A percentile compares a stretch with the other conserved stretches of the same genome.
These are phyloP conservation scores for Pteropus alecto DNA, from an alignment of 2,113 vertebrate genomes.

Conservation along the genomic window DNA sequence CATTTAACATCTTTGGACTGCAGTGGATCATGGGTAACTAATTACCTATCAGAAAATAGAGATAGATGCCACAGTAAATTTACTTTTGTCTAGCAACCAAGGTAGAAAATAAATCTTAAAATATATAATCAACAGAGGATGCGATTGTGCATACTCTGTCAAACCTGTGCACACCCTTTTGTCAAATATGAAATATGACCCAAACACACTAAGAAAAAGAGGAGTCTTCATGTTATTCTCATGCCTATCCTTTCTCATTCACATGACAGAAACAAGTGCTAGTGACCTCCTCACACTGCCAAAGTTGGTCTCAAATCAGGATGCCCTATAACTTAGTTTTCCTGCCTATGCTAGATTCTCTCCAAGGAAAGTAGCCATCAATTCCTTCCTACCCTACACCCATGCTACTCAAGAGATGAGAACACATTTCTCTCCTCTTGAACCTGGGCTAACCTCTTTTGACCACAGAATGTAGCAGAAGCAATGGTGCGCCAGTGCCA, in stretches of 20 bases:
- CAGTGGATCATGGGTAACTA: background rate
- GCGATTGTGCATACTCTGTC: background rate
- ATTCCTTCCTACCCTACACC: background rate
- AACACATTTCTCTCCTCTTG: background rate
- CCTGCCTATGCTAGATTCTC: background rate
- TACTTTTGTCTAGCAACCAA: background rate
- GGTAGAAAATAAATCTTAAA: background rate
- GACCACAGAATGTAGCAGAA: background rate
- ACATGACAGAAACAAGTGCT: background rate
- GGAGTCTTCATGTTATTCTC: background rate
- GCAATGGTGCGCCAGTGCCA: background rate
- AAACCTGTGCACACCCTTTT: background rate
- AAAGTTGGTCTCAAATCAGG: background rate
- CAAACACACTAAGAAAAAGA: background rate
- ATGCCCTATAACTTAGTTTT: background rate
- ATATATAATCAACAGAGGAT: background rate
- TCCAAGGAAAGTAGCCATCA: background rate
- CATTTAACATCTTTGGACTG: background rate
- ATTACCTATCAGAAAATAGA: background rate
- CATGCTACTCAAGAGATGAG: background rate
- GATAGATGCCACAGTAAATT: background rate
- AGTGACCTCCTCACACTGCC: background rate
- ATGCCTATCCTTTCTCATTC: background rate
- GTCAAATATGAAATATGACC: background rate
- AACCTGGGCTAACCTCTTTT: background rate